phyloP scores from a whole-genome alignment of 2,113 vertebrate species.

The Tetraodon nigroviridis region DNA sequence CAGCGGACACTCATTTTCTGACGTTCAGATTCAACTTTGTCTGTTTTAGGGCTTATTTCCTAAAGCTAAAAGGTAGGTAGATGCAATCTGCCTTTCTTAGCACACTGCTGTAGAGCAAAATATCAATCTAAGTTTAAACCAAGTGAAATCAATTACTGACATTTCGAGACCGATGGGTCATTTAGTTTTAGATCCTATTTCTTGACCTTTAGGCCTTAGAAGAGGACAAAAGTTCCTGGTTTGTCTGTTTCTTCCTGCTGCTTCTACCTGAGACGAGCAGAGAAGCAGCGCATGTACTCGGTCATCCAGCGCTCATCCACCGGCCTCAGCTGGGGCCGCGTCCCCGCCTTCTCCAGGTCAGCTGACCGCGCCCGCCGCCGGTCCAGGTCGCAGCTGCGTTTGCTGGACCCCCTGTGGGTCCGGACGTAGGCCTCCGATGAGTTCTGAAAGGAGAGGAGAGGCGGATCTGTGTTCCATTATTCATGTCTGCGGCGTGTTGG shows the following conservation, averaged over 20 bases:
- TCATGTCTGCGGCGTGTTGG: conserved; percentile 42
- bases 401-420: conserved; percentile 79
- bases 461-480: conserved; percentile 46
- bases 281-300: conserved; percentile 97
- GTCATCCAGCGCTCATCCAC: conserved; percentile 88
- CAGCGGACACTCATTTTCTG: too few relatives aligned
- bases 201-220: too few relatives aligned
- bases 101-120: too few relatives aligned
- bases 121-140: too few relatives aligned
- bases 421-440: conserved; percentile 79
- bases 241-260: not conserved
- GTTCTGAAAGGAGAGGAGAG: conserved; percentile 68
- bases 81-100: too few relatives aligned
- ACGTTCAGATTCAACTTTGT: too few relatives aligned
- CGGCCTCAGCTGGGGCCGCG: conserved; percentile 61
- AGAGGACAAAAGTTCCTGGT: not conserved
- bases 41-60: too few relatives aligned
- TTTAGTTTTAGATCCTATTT: too few relatives aligned
- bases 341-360: conserved; percentile 73
- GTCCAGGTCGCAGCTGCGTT: conserved; percentile 65
- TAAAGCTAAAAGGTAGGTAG: too few relatives aligned
- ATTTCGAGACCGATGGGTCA: too few relatives aligned
- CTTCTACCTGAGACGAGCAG: conserved; percentile 76
- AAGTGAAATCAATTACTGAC: too few relatives aligned
- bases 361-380: conserved; percentile 77